A percentile compares a stretch with the other conserved stretches of the same genome.
phyloP scores from a whole-genome alignment of 2,113 vertebrate genomes.

The Neotoma lepida region DNA sequence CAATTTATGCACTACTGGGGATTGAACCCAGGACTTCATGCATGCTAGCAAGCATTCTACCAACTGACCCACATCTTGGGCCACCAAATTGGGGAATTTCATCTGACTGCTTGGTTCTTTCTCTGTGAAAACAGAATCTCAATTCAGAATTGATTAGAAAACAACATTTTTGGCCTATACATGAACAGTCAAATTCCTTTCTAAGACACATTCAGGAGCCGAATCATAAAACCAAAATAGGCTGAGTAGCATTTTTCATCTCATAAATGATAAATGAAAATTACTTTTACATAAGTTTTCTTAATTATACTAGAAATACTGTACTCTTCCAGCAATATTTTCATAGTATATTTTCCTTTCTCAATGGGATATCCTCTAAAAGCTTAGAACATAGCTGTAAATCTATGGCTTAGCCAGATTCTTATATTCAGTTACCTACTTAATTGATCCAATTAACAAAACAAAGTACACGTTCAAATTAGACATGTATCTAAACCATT shows the following conservation, averaged over 20 bases:
- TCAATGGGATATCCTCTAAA: slow-evolving; percentile 58
- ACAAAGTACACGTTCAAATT: slow-evolving; percentile 74
- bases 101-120: slow-evolving; percentile 11
- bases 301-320: slow-evolving; percentile 43
- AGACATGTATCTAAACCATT: slow-evolving; percentile 73
- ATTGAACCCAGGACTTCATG: background rate
- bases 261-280: slow-evolving; percentile 53
- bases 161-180: background rate
- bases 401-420: slow-evolving; percentile 46
- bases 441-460: slow-evolving; percentile 75
- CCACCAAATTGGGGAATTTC: background rate
- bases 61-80: background rate
- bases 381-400: slow-evolving; percentile 59
- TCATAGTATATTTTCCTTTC: slow-evolving; percentile 50
- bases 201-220: slow-evolving; percentile 18
- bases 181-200: background rate
- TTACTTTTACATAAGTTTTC: slow-evolving; percentile 38
- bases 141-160: slow-evolving; percentile 41
- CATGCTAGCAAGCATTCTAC: background rate
- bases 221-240: slow-evolving; percentile 54
- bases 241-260: slow-evolving; percentile 40
- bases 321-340: background rate
- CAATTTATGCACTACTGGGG: background rate
- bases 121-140: slow-evolving; percentile 31
- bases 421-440: slow-evolving; percentile 66